A percentile compares a stretch with the other conserved stretches of the same genome.
Conservation (phyloP, 2,888 invertebrate species). For the Helobdella robusta region DNA sequence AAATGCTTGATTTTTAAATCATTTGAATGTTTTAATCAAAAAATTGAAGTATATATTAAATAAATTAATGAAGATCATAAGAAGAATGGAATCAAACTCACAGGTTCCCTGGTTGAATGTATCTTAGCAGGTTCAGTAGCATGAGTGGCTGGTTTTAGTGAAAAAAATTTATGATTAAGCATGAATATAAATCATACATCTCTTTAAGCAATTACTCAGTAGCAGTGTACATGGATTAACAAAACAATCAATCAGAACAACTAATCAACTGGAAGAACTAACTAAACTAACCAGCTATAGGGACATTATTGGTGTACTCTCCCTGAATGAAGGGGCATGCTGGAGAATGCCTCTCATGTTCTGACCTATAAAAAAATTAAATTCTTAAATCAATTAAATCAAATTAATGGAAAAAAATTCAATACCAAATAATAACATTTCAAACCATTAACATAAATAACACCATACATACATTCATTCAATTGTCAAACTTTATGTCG, state of each 20-base stretch:
- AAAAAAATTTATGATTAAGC: conserved; percentile 19
- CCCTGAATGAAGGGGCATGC: conserved; percentile 86
- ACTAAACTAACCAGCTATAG: conserved; percentile 57
- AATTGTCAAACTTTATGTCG: neutral
- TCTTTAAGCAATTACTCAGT: neutral
- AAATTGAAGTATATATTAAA: conserved; percentile 1
- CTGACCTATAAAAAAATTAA: conserved; percentile 56
- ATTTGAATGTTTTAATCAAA: no score
- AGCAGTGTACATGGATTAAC: neutral
- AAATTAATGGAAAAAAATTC: neutral
- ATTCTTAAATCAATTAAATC: neutral
- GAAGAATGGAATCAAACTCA: neutral
- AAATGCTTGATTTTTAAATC: no score
- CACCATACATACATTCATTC: neutral
- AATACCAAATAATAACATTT: neutral
- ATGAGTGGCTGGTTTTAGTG: conserved; percentile 57
- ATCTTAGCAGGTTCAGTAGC: conserved; percentile 68
- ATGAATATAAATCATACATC: neutral
- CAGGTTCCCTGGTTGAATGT: conserved; percentile 46
- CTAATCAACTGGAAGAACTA: neutral
- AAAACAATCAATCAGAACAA: neutral
- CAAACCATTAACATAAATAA: neutral
- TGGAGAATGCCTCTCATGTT: conserved; percentile 87
- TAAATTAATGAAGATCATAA: neutral
- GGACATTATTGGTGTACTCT: conserved; percentile 88